Evolutionary conservation across 1,140 invertebrate genomes (phyloP).

Genomic region (Aphidius ervi): DNA sequence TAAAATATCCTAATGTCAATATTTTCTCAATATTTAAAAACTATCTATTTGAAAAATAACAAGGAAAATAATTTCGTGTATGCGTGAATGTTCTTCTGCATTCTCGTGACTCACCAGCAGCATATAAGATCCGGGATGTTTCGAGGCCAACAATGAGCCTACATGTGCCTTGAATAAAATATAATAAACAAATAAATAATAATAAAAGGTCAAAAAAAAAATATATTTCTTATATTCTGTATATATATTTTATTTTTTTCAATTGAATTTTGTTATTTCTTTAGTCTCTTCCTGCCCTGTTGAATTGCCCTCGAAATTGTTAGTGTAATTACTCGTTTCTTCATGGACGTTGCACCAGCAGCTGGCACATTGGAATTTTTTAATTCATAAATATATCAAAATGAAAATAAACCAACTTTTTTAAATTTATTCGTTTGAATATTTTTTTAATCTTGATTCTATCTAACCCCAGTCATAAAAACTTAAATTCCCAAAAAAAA

Average conservation of each 20-base stretch:
- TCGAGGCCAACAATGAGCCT: conserved; percentile 22
- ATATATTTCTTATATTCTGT: neutral
- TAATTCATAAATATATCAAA: neutral
- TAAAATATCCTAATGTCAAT: too few species aligned
- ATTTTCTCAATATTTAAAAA: too few species aligned
- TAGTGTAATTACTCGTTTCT: conserved; percentile 25
- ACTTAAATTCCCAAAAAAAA: too few species aligned
- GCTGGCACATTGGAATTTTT: conserved; percentile 20
- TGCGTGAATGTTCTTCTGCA: too few species aligned
- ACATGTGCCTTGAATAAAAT: conserved; percentile 13
- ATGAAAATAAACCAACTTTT: too few species aligned
- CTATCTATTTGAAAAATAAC: too few species aligned
- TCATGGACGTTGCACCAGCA: conserved; percentile 15
- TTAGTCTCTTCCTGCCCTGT: neutral
- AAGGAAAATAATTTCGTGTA: neutral
- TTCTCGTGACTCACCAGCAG: conserved; percentile 21
- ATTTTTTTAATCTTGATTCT: too few species aligned
- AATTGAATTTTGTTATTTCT: too few species aligned
- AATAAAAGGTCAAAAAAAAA: conserved; percentile 4
- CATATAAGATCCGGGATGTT: conserved; percentile 21
- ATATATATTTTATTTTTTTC: neutral
- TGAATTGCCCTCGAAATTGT: conserved; percentile 19
- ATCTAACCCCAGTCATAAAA: too few species aligned
- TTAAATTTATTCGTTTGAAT: neutral
- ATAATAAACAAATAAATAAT: conserved; percentile 1